phyloP scores from a whole-genome alignment of 2,113 vertebrate species.

The Burhinus bistriatus region DNA sequence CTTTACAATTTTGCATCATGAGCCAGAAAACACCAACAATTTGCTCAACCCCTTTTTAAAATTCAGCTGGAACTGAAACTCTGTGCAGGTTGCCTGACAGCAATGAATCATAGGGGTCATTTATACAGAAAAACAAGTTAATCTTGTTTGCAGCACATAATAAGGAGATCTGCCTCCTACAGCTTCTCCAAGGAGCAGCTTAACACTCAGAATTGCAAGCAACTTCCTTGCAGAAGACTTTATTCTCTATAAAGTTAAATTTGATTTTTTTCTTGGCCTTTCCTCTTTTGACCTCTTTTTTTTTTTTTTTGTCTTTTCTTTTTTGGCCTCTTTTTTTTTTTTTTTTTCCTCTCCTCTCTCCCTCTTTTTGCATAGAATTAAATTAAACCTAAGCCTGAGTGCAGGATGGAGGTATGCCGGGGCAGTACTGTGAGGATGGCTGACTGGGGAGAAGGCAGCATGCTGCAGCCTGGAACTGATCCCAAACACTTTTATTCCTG shows the following conservation, averaged over 20 bases:
- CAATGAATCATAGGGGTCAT: neutral
- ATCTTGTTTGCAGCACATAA: neutral
- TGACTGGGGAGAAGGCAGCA: neutral
- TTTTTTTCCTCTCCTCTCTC: fast-evolving
- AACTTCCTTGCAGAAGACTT: neutral
- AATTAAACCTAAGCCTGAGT: neutral
- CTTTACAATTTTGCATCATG: neutral
- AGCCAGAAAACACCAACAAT: neutral
- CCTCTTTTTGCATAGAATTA: neutral
- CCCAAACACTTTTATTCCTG: neutral
- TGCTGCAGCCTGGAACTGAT: neutral
- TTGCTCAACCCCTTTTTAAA: neutral
- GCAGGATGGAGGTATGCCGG: fast-evolving
- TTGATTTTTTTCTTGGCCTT: neutral
- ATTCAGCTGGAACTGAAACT: neutral
- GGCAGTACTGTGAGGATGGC: neutral
- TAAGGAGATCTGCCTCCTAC: neutral
- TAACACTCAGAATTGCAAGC: neutral
- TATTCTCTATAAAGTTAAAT: neutral
- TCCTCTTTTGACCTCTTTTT: neutral
- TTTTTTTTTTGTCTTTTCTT: neutral
- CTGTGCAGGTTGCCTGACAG: neutral
- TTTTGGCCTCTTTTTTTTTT: neutral
- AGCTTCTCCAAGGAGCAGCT: neutral
- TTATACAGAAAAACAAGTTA: slow-evolving; percentile 10